These are phyloP conservation scores for Leucoraja erinaceus DNA, from an alignment of 2,113 vertebrate species.

Conservation along the genomic window DNA sequence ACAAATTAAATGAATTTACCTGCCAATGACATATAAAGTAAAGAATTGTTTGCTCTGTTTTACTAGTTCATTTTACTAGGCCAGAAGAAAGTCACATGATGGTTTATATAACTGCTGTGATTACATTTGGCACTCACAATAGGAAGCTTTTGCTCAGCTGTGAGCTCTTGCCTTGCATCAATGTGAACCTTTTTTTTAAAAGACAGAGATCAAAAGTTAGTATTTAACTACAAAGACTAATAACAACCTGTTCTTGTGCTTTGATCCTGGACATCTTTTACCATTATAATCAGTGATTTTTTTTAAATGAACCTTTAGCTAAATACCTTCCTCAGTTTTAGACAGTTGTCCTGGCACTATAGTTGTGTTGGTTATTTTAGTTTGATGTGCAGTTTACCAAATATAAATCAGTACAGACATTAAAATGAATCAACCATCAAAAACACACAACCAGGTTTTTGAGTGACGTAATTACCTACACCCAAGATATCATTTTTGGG, in stretches of 20 bases:
- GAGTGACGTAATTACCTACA: background rate
- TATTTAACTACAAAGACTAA: too few relatives aligned
- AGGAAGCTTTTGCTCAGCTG: background rate
- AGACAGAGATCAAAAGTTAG: background rate
- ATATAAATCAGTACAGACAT: constrained; percentile 1
- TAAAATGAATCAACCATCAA: background rate
- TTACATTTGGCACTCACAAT: background rate
- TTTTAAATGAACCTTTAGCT: background rate
- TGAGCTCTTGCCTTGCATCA: background rate
- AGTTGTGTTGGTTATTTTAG: background rate
- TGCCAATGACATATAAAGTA: background rate
- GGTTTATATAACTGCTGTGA: background rate
- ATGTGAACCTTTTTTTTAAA: background rate
- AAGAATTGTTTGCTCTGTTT: background rate
- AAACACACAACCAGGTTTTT: background rate
- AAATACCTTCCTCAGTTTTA: background rate
- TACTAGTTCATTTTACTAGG: background rate
- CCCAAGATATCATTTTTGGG: background rate
- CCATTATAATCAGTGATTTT: background rate
- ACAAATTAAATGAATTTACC: background rate
- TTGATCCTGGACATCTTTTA: background rate
- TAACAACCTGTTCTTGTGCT: background rate
- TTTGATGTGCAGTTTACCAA: background rate
- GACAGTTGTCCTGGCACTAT: background rate
- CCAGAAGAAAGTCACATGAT: background rate